A percentile compares a stretch with the other conserved stretches of the same genome.
Evolutionary conservation across 2,113 vertebrate genomes (phyloP).

Genomic region (Taxidea taxus): DNA sequence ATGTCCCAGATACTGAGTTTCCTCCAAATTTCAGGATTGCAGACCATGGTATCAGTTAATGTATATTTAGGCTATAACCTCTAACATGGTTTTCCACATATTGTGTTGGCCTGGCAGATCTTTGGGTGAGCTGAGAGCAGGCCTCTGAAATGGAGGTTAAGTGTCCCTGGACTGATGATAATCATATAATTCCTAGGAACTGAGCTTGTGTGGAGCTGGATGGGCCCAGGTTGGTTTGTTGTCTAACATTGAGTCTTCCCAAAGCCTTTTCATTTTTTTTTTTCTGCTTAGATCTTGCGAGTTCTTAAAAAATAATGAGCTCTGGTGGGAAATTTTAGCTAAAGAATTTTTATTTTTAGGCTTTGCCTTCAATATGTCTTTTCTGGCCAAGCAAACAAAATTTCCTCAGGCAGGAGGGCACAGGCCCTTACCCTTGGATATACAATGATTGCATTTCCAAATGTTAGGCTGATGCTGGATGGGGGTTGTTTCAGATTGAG

Average conservation of each 20-base stretch:
- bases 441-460: not conserved
- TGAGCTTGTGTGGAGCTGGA: slow-evolving; percentile 51
- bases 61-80: not conserved
- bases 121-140: not conserved
- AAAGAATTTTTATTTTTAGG: slow-evolving; percentile 68
- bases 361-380: slow-evolving; percentile 59
- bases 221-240: slow-evolving; percentile 70
- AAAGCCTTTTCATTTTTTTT: slow-evolving; percentile 12
- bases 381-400: slow-evolving; percentile 29
- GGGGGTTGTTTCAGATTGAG: not conserved
- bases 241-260: slow-evolving; percentile 63
- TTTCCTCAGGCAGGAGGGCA: not conserved
- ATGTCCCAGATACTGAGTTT: slow-evolving; percentile 8
- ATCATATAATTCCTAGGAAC: slow-evolving; percentile 69
- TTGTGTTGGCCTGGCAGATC: slow-evolving; percentile 26
- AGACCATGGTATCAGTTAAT: slow-evolving; percentile 40
- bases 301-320: slow-evolving; percentile 66
- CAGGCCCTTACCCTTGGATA: not conserved
- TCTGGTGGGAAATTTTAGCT: slow-evolving; percentile 45
- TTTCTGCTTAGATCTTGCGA: slow-evolving; percentile 67
- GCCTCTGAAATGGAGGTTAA: slow-evolving; percentile 47
- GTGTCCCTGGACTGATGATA: slow-evolving; percentile 72
- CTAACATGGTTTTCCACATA: not conserved
- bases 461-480: not conserved
- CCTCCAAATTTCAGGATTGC: slow-evolving; percentile 34